A percentile compares a stretch with the other conserved stretches of the same genome.
phyloP scores from a whole-genome alignment of 2,113 vertebrate species.

The Scatophagus argus region DNA sequence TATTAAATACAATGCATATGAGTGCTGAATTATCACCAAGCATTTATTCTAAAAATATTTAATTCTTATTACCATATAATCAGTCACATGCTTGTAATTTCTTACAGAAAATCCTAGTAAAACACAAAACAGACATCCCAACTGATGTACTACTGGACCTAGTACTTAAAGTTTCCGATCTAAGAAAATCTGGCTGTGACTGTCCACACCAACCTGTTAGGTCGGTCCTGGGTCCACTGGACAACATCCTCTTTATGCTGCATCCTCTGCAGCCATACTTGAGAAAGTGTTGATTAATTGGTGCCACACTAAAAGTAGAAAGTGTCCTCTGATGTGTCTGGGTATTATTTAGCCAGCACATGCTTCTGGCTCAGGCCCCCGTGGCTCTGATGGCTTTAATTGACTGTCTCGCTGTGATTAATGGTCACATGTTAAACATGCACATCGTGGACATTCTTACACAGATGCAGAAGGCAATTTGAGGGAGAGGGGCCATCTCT shows the following conservation, averaged over 20 bases:
- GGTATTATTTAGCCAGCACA: conserved; percentile 43
- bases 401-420: conserved; percentile 86
- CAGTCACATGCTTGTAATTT: not conserved
- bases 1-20: not conserved
- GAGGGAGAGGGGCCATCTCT: conserved; percentile 79
- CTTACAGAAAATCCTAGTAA: not conserved
- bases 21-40: not conserved
- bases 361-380: conserved; percentile 42
- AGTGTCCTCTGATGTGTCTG: conserved; percentile 47
- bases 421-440: conserved; percentile 88
- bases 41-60: not conserved
- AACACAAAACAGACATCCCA: not conserved
- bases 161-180: not conserved
- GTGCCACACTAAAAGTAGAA: conserved; percentile 30
- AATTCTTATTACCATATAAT: not conserved
- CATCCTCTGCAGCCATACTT: conserved; percentile 17
- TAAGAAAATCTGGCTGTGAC: not conserved
- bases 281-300: conserved; percentile 43
- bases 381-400: conserved; percentile 80
- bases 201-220: not conserved
- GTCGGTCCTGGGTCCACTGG: conserved; percentile 13
- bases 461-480: conserved; percentile 82
- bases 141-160: not conserved
- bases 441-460: conserved; percentile 84
- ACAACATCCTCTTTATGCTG: conserved; percentile 12